A percentile compares a stretch with the other conserved stretches of the same genome.
Conservation (phyloP, 2,888 invertebrate genomes). For the Uloborus plumipes region DNA sequence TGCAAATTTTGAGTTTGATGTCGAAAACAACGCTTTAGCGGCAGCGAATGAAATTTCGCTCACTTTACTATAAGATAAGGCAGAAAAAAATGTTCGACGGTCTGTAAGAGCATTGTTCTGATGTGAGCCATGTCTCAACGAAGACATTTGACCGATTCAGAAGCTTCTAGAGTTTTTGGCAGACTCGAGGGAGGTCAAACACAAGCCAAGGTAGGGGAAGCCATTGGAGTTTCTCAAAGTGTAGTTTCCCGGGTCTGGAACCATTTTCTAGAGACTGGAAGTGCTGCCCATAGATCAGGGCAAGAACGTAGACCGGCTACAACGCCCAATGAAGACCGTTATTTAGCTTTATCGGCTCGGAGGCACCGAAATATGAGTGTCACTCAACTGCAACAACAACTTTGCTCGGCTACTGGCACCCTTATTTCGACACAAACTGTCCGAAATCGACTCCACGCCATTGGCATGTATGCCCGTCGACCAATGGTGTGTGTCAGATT, state of each 20-base stretch:
- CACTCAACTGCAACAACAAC: conserved; percentile 1
- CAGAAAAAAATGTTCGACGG: no score
- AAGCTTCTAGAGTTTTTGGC: conserved; percentile 7
- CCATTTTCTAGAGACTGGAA: conserved; percentile 10
- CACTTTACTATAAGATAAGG: no score
- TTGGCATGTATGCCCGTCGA: conserved; percentile 12
- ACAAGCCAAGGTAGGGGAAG: conserved; percentile 5
- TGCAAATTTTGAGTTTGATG: no score
- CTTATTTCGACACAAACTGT: conserved; percentile 10
- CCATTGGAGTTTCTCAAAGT: conserved; percentile 18
- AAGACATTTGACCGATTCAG: conserved; percentile 21
- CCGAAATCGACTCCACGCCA: conserved; percentile 2
- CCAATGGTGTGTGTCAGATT: conserved; percentile 3
- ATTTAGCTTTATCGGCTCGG: conserved; percentile 6
- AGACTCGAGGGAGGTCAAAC: background rate
- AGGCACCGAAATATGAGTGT: conserved; percentile 13
- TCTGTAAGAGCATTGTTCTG: background rate
- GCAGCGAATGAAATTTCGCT: no score
- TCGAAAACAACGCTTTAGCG: no score
- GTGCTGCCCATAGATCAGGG: conserved; percentile 1
- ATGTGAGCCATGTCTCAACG: conserved; percentile 4
- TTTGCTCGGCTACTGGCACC: conserved; percentile 1
- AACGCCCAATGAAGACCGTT: conserved; percentile 15
- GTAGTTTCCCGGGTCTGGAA: no score
- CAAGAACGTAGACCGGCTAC: conserved; percentile 9